Evolutionary conservation across 2,888 invertebrate genomes (phyloP), one percentile per base, ranked within the genome.

Genomic region (Phalera bucephala): DNA sequence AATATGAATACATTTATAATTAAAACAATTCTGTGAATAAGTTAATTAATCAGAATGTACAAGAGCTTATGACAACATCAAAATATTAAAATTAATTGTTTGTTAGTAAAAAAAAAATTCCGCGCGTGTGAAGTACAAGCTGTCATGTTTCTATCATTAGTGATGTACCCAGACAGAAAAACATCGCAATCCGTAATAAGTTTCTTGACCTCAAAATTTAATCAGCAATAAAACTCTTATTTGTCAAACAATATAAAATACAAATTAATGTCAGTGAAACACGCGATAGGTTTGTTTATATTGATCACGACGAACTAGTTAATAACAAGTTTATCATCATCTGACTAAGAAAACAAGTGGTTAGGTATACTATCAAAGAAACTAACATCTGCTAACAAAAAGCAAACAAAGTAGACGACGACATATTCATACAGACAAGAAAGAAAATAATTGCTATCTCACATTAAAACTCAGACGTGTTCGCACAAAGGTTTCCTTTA

Each of bases 141-240:
- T 7, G 39, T 46, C 52, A 46, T 35, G 35, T 45, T 44, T 34
- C 30, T 36, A 40, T 52, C 33, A 46, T 38, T 45, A 45, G 25
- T 12, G 5, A 12, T 25, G 6, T 30, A 11, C 14, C 8, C 15
- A 31, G 19, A 22, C 26, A 28, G 20, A 32, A 33, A 36, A 37
- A 45, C 27, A 51, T 39, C 12, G 27, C 36, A 14, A 36, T 33
- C 39, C 15, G 36, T 41, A 29, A 38, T 45, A 19, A 51, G 37
- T 33, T 32, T 40, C 36, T 40, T 38, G 41, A 45, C 32, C 36
- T 51, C 12, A 29, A 5, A 14, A 13, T 25, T 7, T 25, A 12
- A 25, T 12, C 12, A 25, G 25, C 12, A 8, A 12, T 11, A 23
- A n/a, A 11, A 23, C 1, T 6, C 10, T 5, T 6, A 23, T 23